Percentiles rank a stretch among this genome's conserved stretches.
These are phyloP conservation scores for Propithecus coquereli DNA, from an alignment of 2,113 vertebrate genomes.

Conservation along the genomic window DNA sequence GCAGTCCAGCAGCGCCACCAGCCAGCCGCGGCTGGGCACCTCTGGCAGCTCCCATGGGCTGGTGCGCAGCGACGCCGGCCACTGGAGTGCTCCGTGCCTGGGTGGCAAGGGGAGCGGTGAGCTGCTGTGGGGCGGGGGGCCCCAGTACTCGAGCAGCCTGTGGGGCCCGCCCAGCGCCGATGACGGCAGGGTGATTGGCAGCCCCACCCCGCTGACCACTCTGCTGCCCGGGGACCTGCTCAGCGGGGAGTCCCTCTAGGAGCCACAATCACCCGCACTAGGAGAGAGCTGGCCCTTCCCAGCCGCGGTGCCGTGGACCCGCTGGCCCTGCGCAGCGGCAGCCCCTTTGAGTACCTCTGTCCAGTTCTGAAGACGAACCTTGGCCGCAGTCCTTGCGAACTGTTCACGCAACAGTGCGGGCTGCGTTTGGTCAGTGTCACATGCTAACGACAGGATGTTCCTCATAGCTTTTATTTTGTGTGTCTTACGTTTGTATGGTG, in stretches of 20 bases:
- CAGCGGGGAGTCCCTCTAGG: slow-evolving; percentile 96
- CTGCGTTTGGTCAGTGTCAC: slow-evolving; percentile 82
- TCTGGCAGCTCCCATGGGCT: slow-evolving; percentile 87
- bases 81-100: slow-evolving; percentile 91
- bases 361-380: slow-evolving; percentile 78
- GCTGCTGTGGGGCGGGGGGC: slow-evolving; percentile 95
- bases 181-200: slow-evolving; percentile 92
- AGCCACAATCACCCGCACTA: slow-evolving; percentile 82
- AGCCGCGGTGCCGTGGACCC: slow-evolving; percentile 79
- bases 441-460: slow-evolving; percentile 81
- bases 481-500: slow-evolving; percentile 82
- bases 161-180: slow-evolving; percentile 95
- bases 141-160: slow-evolving; percentile 96
- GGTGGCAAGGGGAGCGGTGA: slow-evolving; percentile 90
- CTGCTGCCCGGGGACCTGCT: slow-evolving; percentile 97
- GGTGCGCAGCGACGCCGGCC: slow-evolving; percentile 84
- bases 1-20: slow-evolving; percentile 93
- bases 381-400: slow-evolving; percentile 84
- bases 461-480: slow-evolving; percentile 79
- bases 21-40: slow-evolving; percentile 89
- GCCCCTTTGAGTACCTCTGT: slow-evolving; percentile 86
- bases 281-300: slow-evolving; percentile 83
- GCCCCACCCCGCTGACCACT: slow-evolving; percentile 95
- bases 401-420: slow-evolving; percentile 85
- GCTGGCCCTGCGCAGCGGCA: slow-evolving; percentile 76